Percentiles rank a stretch among this genome's conserved stretches.
Evolutionary conservation across 2,888 invertebrate genomes (phyloP).

Genomic region (Parnassius glacialis): DNA sequence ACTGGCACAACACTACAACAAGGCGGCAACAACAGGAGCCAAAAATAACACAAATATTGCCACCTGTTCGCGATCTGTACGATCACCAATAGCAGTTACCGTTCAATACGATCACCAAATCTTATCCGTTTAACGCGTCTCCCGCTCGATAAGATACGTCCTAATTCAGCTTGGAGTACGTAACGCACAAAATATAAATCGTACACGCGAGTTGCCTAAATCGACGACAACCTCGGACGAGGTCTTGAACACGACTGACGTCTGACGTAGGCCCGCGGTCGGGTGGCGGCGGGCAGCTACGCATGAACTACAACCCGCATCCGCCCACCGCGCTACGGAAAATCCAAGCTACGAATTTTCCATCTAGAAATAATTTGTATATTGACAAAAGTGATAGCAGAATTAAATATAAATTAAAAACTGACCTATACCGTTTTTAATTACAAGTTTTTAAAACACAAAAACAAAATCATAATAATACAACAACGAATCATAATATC

Average conservation of each 20-base stretch:
- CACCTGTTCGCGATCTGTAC: conserved; percentile 56
- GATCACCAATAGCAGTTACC: neutral
- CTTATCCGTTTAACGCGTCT: conserved; percentile 21
- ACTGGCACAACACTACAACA: conserved; percentile 50
- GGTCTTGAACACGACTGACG: conserved; percentile 63
- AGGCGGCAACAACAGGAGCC: conserved; percentile 46
- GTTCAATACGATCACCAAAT: conserved; percentile 30
- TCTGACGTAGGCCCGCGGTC: conserved; percentile 62
- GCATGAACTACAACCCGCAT: conserved; percentile 58
- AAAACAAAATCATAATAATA: too few species aligned
- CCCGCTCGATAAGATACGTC: conserved; percentile 29
- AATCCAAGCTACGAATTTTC: conserved; percentile 57
- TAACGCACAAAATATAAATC: conserved; percentile 28
- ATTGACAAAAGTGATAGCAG: conserved; percentile 17
- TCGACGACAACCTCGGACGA: conserved; percentile 38
- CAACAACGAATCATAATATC: too few species aligned
- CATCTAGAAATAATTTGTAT: conserved; percentile 24
- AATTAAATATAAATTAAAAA: conserved; percentile 13
- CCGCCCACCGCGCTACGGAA: conserved; percentile 69
- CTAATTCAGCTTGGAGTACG: conserved; percentile 43
- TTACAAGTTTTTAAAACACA: too few species aligned
- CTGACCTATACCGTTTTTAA: neutral
- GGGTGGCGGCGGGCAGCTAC: conserved; percentile 53
- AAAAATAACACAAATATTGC: conserved; percentile 58
- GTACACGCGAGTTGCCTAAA: conserved; percentile 1